Evolutionary conservation across 2,113 vertebrate species (phyloP).

Genomic region (Lasiurus cinereus): DNA sequence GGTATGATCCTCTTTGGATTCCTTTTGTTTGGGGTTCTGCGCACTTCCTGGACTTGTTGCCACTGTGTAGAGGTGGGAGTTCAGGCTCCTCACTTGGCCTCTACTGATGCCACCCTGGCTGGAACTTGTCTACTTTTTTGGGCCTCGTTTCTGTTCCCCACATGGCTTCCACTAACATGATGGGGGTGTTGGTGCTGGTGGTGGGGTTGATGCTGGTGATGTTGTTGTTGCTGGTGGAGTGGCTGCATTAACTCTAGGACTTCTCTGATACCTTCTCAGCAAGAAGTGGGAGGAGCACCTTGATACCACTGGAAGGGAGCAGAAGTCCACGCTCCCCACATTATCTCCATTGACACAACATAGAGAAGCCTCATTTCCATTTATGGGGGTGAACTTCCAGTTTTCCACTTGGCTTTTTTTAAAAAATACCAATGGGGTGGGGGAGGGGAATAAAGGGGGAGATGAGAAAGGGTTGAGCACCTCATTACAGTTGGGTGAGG

Average conservation of each 20-base stretch:
- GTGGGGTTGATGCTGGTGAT: background rate
- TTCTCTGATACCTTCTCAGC: background rate
- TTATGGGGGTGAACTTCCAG: no score
- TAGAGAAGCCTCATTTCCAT: background rate
- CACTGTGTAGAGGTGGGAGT: background rate
- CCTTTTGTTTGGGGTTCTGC: no score
- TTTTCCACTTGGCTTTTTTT: background rate
- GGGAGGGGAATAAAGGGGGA: rapidly evolving
- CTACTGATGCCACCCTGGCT: background rate
- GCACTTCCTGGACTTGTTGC: no score
- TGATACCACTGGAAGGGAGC: background rate
- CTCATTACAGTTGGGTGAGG: background rate
- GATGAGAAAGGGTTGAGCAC: background rate
- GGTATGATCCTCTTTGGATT: no score
- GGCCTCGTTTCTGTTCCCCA: background rate
- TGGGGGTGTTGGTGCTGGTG: background rate
- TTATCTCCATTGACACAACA: background rate
- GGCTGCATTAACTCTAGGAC: background rate
- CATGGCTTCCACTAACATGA: background rate
- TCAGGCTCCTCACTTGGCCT: background rate
- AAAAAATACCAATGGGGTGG: no score
- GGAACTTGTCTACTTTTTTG: no score
- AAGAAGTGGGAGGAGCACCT: background rate
- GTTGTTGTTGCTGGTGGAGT: background rate
- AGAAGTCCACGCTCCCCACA: background rate